Base-by-base conservation (phyloP, 2,888 invertebrate species). In the Sinopyrophorus schimmeli region DNA sequence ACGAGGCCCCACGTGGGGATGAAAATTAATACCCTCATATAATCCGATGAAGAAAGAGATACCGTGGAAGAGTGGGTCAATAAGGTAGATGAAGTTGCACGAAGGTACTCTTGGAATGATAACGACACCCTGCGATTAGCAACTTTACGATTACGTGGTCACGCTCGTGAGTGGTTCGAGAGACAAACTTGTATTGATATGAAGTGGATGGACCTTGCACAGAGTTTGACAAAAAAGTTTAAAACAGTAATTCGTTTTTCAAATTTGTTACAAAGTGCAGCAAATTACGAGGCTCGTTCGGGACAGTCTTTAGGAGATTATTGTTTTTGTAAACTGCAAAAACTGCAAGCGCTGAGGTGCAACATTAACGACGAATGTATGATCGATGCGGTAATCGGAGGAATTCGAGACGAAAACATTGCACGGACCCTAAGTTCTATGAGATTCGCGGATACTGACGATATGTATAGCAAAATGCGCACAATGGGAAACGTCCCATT, bases 371-470 rank as follows among this genome's bases (percentile, higher is more conserved):
- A 53, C n/a, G 49, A 57, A 35, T 57, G 6, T 44, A 28, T 58
- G 12, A 37, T 57, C n/a, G 55, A 57, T 35, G 56, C 56, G 3
- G 53, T 58, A 21, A 55, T 58, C 31, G 54, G 54, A 10, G 53
- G 53, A 5, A 53, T 57, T 23, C 41, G 23, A 7, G 52, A 57
- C 20, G 47, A 40, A 21, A 55, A 43, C 34, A 44, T 57, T 15
- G 50, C 42, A 7, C 23, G 56, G 3, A 53, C 56, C 3, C 23
- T 51, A 3, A 26, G 50, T 7, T 55, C 55, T 15, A 31, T 31
- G 6, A 15, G 18, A 6, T 24, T 39, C 9, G 24, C 10, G 4
- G 23, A 26, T 15, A 18, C 43, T 6, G 21, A 54, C 31, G 21
- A 18, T 3, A 12, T 50, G 6, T 54, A 37, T 34, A 37, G 46